Evolutionary conservation across 1,140 invertebrate species (phyloP), one percentile per base, ranked within the genome.

Genomic region (Scaptomyza hsui): DNA sequence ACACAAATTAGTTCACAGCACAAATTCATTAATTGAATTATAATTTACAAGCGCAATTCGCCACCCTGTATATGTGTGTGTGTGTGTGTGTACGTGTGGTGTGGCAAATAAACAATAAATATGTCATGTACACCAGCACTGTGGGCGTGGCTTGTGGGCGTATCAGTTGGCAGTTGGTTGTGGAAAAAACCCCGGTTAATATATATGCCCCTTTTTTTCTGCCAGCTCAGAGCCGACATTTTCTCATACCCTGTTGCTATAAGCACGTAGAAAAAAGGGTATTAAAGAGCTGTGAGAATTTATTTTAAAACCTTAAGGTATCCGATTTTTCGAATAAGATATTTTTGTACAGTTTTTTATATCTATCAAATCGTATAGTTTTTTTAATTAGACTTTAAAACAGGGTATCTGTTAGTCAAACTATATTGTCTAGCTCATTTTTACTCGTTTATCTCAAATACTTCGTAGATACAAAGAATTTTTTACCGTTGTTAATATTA

Each of bases 11-110:
- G 78, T 74, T 62, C 37, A 9, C 60, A 74, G 55, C 74, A 60
- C 62, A 68, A 67, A 81, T 78, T 74, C 72, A 82, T 82, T 81
- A 81, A 81, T 81, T 81, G 74, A 78, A 81, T 78, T 76, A 81
- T 71, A 74, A 78, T 74, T 82, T 70, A 74, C 75, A 57, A 70
- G 57, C 64, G 32, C 48, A 37, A 24, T 29, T 48, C 52, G 12
- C 21, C 15, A n/a, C n/a, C n/a, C 26, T 9, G 6, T 29, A 29
- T 29, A 29, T 13, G 12, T 16, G 0, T 32, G 5, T 1, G 19
- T 15, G 16, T 12, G 4, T 4, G 26, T 26, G 9, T 1, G 49
- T n/a, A 51, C 45, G 67, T 72, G 37, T 57, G 6, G 26, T 7
- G 68, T 48, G 24, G 41, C 62, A 68, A 60, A 41, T 51, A 67